Evolutionary conservation across 2,888 invertebrate genomes (phyloP).

Genomic region (Oscheius sp.): DNA sequence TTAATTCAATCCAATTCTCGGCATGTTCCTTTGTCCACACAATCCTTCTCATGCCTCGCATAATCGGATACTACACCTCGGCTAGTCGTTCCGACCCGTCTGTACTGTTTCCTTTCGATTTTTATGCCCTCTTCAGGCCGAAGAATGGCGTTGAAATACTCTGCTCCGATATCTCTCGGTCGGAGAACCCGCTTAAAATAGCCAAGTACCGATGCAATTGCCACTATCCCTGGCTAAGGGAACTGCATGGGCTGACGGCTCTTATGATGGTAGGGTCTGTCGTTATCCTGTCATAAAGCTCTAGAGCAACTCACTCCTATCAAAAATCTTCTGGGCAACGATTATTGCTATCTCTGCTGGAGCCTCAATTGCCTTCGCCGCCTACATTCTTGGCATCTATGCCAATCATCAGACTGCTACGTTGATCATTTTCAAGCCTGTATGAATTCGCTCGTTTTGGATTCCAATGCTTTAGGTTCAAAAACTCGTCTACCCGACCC

Average conservation of each 20-base stretch:
- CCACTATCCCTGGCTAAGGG: slow-evolving; percentile 52
- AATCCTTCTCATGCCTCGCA: too few species aligned
- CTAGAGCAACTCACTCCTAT: slow-evolving; percentile 44
- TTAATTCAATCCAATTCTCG: too few species aligned
- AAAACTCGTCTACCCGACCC: slow-evolving; percentile 29
- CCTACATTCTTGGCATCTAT: slow-evolving; percentile 45
- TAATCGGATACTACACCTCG: too few species aligned
- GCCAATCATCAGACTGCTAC: slow-evolving; percentile 48
- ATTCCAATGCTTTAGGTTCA: background rate
- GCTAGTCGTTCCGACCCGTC: too few species aligned
- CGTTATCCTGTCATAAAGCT: background rate
- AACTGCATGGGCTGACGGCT: slow-evolving; percentile 50
- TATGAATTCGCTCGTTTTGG: background rate
- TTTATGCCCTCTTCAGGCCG: background rate
- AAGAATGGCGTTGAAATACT: slow-evolving; percentile 14
- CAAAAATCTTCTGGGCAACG: slow-evolving; percentile 45
- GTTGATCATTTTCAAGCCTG: slow-evolving; percentile 47
- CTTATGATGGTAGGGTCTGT: slow-evolving; percentile 49
- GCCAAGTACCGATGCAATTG: slow-evolving; percentile 53
- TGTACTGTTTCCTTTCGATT: too few species aligned
- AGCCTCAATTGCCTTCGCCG: slow-evolving; percentile 46
- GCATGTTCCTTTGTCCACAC: too few species aligned
- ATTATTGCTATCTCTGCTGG: slow-evolving; percentile 43
- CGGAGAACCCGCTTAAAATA: slow-evolving; percentile 36
- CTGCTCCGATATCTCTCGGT: slow-evolving; percentile 19